Conservation (phyloP, 53 echinoderm and acorn worm species). For the Echinometra lucunter region DNA sequence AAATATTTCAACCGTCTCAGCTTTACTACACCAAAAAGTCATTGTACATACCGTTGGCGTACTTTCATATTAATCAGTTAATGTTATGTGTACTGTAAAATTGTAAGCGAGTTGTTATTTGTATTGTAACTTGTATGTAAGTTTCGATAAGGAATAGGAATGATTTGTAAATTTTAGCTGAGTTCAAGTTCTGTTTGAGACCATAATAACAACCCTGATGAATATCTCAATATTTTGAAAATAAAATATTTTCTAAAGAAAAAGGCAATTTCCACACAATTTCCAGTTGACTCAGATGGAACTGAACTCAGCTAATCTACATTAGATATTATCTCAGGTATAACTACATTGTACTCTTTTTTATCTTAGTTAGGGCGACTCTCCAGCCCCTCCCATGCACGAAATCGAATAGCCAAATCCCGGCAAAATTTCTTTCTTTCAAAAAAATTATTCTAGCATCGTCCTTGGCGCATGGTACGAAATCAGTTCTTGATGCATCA, state of each 20-base stretch:
- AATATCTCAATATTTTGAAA: neutral
- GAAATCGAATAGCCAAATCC: neutral
- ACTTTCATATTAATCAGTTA: neutral
- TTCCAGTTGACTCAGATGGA: neutral
- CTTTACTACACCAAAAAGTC: neutral
- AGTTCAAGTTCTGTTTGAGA: slow-evolving; percentile 13
- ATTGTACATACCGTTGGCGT: neutral
- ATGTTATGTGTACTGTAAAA: too few relatives aligned
- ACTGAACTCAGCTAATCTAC: slow-evolving; percentile 30
- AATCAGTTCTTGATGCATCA: neutral
- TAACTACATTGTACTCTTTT: neutral
- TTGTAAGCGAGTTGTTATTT: neutral
- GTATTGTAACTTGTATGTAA: neutral
- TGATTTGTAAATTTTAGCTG: slow-evolving; percentile 59
- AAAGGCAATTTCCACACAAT: neutral
- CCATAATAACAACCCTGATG: neutral
- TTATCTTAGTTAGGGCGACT: slow-evolving; percentile 58
- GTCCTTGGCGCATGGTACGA: neutral
- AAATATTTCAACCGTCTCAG: neutral
- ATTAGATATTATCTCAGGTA: neutral
- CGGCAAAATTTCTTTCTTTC: neutral
- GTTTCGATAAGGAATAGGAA: neutral
- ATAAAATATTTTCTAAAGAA: neutral
- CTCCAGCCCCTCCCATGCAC: slow-evolving; percentile 43
- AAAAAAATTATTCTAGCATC: neutral